phyloP scores from a whole-genome alignment of 1,140 invertebrate species.

The Caenorhabditis remanei region DNA sequence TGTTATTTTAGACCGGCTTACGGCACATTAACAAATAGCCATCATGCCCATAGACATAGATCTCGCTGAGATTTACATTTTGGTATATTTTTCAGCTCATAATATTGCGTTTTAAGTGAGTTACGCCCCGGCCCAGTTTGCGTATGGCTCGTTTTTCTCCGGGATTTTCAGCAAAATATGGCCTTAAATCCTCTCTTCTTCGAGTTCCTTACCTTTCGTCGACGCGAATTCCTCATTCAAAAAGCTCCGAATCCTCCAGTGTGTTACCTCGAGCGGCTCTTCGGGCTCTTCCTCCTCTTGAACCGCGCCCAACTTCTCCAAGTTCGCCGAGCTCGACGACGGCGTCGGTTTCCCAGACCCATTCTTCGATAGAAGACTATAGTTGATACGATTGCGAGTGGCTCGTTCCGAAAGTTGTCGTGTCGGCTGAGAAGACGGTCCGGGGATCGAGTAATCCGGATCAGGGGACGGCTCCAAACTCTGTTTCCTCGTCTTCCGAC shows the following conservation, averaged over 20 bases:
- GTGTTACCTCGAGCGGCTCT: neutral
- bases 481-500: neutral
- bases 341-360: constrained; percentile 9
- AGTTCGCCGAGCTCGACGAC: neutral
- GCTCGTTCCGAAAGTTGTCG: neutral
- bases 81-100: too few relatives aligned
- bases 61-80: too few relatives aligned
- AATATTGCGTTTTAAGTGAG: too few relatives aligned
- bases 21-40: too few relatives aligned
- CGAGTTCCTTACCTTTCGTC: neutral
- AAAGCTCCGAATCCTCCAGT: constrained; percentile 3
- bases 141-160: too few relatives aligned
- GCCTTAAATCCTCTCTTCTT: too few relatives aligned
- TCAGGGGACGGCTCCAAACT: neutral
- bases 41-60: too few relatives aligned
- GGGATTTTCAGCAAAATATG: too few relatives aligned
- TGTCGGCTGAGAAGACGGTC: neutral
- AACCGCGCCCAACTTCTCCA: neutral
- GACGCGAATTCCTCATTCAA: neutral
- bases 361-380: neutral
- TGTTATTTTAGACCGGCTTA: too few relatives aligned
- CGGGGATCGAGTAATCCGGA: neutral
- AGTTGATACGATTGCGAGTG: constrained; percentile 1
- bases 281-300: neutral
- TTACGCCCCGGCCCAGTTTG: too few relatives aligned